Base-by-base conservation (phyloP, 2,888 invertebrate genomes). In the Parnassius mnemosyne region DNA sequence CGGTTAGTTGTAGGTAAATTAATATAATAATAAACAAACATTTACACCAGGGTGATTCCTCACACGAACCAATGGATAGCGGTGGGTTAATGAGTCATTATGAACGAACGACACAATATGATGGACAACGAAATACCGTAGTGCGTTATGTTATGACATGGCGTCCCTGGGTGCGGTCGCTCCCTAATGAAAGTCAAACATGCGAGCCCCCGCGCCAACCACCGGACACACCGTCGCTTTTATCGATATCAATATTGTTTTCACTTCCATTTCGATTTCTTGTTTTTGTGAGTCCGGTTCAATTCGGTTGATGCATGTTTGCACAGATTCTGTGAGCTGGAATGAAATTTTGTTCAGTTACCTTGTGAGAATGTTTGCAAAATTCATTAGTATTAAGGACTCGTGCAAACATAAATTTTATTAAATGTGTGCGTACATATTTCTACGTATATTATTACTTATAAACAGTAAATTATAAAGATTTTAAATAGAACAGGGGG, bases 161-260 rank as follows among this genome's bases (percentile, higher is more conserved):
- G 20, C 55, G 52, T 41, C 59, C 41, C 70, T 72, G 79, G 87
- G 87, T 74, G 87, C 75, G 85, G 84, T 72, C 74, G 66, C 64
- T 68, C 75, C 74, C 76, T 90, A 89, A 90, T 89, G 87, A 86
- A 86, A 83, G 77, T 68, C 79, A 84, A 86, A 87, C 90, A 90
- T 87, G 90, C 89, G 68, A 85, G 71, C 80, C 84, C 65, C 75
- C 81, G 71, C 82, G 83, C 81, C 53, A 64, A 65, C 65, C 70
- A 68, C 61, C 66, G 13, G 47, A 49, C 13, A 66, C 63, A 59
- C 55, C 34, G 34, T 34, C 34, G 34, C 60, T 63, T 68, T 69
- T 71, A 70, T 71, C 73, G 71, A 70, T 70, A 74, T 67, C 67
- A 64, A 69, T 68, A 66, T 65, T 67, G 57, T 64, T 58, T 34